Evolutionary conservation across 2,888 invertebrate species (phyloP), one percentile per base, ranked within the genome.

Genomic region (Clepsis dumicolana): DNA sequence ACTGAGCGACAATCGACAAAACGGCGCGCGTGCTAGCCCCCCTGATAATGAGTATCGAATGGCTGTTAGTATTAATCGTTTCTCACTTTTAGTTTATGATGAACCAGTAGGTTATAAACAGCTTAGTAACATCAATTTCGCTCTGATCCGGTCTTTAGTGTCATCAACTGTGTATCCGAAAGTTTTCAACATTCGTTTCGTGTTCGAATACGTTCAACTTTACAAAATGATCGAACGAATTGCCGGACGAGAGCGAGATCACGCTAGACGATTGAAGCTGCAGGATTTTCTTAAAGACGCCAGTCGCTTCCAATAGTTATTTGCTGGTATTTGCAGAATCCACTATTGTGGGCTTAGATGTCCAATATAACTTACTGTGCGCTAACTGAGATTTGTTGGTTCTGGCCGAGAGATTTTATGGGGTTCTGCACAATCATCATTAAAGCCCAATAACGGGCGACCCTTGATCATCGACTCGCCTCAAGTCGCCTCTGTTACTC

Each of bases 341-440:
- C 85, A 81, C 84, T 81, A 85, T 84, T 84, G 84, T 84, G 76
- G 85, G 89, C 88, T 88, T 86, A 87, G 87, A 86, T 87, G 87
- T 89, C 90, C 88, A 88, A 90, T 90, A 90, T 87, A 89, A 90
- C 82, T 89, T 87, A 86, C 84, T 84, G 82, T 80, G 79, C 79
- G 79, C 84, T 82, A 84, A 84, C 85, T 78, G 79, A 85, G 82
- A 87, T 87, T 86, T 86, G 82, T 83, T 62, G 44, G 54, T 61
- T 54, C 44, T 44, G 56, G 21, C 32, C 64, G 41, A 56, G 64
- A 3, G 44, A 41, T 56, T 56, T 64, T 62, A 62, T 48, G 54
- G 41, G 27, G 25, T 41, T 41, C 41, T 27, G 52, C n/a, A 16
- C 38, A 41, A 54, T 53, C 29, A 41, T 44, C 18, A 54, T 18